These are phyloP conservation scores for Cinclus mexicanus DNA, from an alignment of 2,113 vertebrate genomes.

Conservation along the genomic window DNA sequence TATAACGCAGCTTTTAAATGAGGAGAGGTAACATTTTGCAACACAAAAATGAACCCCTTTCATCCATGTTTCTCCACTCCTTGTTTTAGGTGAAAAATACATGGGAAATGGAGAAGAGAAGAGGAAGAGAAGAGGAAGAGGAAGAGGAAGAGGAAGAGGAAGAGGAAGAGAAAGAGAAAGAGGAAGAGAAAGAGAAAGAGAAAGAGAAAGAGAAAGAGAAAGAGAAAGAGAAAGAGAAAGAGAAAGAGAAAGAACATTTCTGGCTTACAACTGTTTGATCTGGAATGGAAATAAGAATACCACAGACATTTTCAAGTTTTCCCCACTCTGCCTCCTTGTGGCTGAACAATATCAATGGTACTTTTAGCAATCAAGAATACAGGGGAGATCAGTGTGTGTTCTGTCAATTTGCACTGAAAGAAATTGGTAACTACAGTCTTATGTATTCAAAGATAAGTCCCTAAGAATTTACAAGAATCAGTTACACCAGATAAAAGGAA, in stretches of 20 bases:
- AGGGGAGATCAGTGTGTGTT: background rate
- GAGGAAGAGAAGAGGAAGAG: background rate
- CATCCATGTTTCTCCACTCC: background rate
- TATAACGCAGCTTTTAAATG: background rate
- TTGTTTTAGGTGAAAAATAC: background rate
- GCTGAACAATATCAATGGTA: background rate
- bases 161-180: no score
- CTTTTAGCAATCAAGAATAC: background rate
- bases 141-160: no score
- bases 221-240: no score
- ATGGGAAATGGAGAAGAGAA: background rate
- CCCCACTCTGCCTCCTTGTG: background rate
- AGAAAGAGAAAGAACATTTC: background rate
- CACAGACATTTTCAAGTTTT: background rate
- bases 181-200: no score
- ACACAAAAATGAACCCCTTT: background rate
- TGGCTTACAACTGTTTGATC: background rate
- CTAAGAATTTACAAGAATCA: background rate
- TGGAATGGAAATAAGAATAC: background rate
- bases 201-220: no score
- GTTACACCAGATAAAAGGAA: background rate
- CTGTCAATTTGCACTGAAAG: background rate
- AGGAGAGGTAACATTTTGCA: background rate
- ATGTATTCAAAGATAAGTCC: background rate
- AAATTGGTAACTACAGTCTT: background rate